Base-by-base conservation (phyloP, 2,797 vertebrate genomes). In the Chrysocyon brachyurus region DNA sequence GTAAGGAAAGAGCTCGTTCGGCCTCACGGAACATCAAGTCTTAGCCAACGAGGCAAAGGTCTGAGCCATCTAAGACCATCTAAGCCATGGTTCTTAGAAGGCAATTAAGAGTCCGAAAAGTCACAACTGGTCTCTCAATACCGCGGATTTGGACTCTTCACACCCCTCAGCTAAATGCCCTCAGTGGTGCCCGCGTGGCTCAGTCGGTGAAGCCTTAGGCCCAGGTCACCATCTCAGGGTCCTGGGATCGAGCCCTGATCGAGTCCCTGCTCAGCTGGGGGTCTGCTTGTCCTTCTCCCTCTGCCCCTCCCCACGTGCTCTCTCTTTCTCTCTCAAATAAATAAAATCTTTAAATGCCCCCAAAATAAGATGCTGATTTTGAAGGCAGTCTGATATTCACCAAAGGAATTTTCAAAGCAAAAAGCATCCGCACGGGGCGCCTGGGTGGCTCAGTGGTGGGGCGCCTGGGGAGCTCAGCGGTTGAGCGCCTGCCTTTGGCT, bases 281-380 rank as follows among this genome's bases (percentile, higher is more conserved):
- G 66, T 68, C n/a, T 33, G n/a, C 66, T 19, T 68, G 17, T 33
- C 17, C n/a, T 17, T 68, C 17, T 68, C n/a, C 31, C 66, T 68
- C 66, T 21, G 17, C n/a, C 9, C 16, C 66, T 3, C 9, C n/a
- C 17, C 16, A 68, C 66, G 5, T 0, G 4, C n/a, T n/a, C 6
- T 31, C 31, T 17, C n/a, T 68, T 2, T 68, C 66, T 33, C n/a
- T 33, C 66, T 68, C 66, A 33, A 68, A 33, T 33, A 68, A 33
- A 68, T 66, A n/a, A 8, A 57, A 33, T 68, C n/a, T 68, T 68
- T 36, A 82, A 86, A 82, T 79, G 49, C 19, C 52, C 61, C 91
- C 36, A 92, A 92, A 94, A 94, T 73, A 73, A 61, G 21, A 75
- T 61, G 36, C 6, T 90, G 88, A 31, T 79, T 97, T 92, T 86